These are phyloP conservation scores for Paramormyrops hopkinsi DNA, from an alignment of 2,797 vertebrate genomes.

Conservation along the genomic window DNA sequence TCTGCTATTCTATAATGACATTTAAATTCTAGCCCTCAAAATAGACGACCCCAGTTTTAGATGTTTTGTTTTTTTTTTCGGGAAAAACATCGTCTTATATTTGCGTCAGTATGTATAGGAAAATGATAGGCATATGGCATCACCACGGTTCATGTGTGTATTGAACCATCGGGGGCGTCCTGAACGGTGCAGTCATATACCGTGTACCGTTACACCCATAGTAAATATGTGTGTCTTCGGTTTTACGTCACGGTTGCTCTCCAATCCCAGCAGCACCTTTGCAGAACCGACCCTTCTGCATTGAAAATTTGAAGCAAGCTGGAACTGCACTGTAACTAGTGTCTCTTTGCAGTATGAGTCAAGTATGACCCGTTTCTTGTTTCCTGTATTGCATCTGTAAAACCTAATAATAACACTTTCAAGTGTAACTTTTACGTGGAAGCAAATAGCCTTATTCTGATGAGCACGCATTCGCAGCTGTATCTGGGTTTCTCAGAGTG, in stretches of 20 bases:
- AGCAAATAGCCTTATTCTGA: not conserved
- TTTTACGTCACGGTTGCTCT: not conserved
- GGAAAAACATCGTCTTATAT: not conserved
- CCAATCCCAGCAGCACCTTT: not conserved
- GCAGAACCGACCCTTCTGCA: not conserved
- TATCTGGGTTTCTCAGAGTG: not conserved
- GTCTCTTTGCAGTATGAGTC: not conserved
- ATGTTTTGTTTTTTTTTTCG: not conserved
- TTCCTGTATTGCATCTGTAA: not conserved
- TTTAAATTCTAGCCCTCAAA: not conserved
- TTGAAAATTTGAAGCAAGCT: not conserved
- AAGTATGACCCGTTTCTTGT: not conserved
- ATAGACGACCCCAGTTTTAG: not conserved
- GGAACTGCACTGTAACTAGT: not conserved
- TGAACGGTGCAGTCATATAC: not conserved
- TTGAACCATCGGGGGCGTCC: not conserved
- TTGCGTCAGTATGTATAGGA: not conserved
- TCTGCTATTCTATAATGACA: not conserved
- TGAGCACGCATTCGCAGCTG: not conserved
- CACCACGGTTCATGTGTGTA: not conserved
- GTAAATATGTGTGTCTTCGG: not conserved
- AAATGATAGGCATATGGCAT: not conserved
- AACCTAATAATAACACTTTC: not conserved
- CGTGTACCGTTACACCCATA: not conserved
- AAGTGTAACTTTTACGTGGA: not conserved